Base-by-base conservation (phyloP, 1,140 invertebrate species). In the Drosophila pallidifrons region DNA sequence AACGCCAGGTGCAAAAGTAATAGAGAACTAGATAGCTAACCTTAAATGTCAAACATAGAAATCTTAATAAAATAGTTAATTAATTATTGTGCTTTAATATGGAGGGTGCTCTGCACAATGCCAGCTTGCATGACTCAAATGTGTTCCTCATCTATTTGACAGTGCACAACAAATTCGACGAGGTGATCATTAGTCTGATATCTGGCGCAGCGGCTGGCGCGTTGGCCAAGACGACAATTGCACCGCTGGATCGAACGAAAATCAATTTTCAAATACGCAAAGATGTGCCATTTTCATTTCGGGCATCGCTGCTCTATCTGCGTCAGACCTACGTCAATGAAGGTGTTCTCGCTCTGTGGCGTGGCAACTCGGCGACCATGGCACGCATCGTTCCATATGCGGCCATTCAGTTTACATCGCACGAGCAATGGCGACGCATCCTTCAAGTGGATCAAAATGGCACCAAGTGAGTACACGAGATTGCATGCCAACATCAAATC, bases 361-460 rank as follows among this genome's bases (percentile, higher is more conserved):
- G 99, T 46, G 99, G 99, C 8, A 99, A 99, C 94, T 98, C 97
- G 73, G 99, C 99, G 1, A 99, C 98, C 0, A 98, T 99, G 98
- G 97, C 97, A 0, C 94, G 99, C 51, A 99, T 99, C 75, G 94
- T 99, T 43, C 99, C 99, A 1, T 99, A 99, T 93, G 98, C 99
- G 52, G 97, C 99, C 10, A 97, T 99, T 67, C 99, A 99, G 93
- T 99, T 99, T 92, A 96, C 98, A 0, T 95, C 98, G 20, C 98
- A 99, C 93, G 99, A 99, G 94, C 98, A 99, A 91, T 99, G 96
- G 95, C 99, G 99, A 92, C 94, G 95, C 69, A 91, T 98, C 3
- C 93, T 99, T 0, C 93, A 77, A 7, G 96, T 97, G 86, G 94
- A 94, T 65, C 93, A 93, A 64, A 94, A 95, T 67, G 90, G 93